A percentile compares a stretch with the other conserved stretches of the same genome.
These are phyloP conservation scores for Morone chrysops DNA, from an alignment of 2,113 vertebrate species.

Conservation along the genomic window DNA sequence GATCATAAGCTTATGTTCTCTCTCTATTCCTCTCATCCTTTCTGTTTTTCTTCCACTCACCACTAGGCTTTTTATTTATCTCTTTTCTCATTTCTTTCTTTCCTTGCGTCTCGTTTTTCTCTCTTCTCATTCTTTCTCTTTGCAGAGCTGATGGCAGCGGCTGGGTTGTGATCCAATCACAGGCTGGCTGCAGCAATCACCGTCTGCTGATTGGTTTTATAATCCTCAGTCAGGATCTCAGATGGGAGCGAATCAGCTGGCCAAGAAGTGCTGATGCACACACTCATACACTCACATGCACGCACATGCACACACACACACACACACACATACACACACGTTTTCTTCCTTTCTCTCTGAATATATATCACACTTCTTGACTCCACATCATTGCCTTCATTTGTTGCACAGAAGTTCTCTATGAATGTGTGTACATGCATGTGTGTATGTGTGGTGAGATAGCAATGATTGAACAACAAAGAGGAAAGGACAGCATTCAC, in stretches of 20 bases:
- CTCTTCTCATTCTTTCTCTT: constrained; percentile 57
- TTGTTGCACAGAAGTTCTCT: constrained; percentile 41
- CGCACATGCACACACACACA: constrained; percentile 5
- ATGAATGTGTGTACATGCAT: constrained; percentile 20
- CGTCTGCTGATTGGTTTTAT: constrained; percentile 82
- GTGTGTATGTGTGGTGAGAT: constrained; percentile 20
- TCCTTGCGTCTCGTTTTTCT: constrained; percentile 39
- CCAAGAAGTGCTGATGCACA: constrained; percentile 53
- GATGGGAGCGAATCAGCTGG: constrained; percentile 77
- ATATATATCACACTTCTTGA: constrained; percentile 56
- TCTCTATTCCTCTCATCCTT: constrained; percentile 1
- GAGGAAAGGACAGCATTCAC: constrained; percentile 21
- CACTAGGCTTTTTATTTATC: constrained; percentile 64
- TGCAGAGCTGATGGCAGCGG: constrained; percentile 58
- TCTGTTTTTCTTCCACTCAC: constrained; percentile 39
- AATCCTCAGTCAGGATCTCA: constrained; percentile 83
- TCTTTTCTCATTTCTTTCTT: constrained; percentile 62
- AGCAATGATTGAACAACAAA: constrained; percentile 36
- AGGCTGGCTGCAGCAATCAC: constrained; percentile 80
- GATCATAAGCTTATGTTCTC: constrained; percentile 51
- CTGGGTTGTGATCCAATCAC: constrained; percentile 79
- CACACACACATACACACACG: constrained; percentile 17
- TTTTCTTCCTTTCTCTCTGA: constrained; percentile 40
- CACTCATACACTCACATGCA: neutral
- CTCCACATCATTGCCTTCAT: constrained; percentile 56